Evolutionary conservation across 2,797 vertebrate genomes (phyloP), one percentile per base, ranked within the genome.

Genomic region (Pelodytes ibericus): DNA sequence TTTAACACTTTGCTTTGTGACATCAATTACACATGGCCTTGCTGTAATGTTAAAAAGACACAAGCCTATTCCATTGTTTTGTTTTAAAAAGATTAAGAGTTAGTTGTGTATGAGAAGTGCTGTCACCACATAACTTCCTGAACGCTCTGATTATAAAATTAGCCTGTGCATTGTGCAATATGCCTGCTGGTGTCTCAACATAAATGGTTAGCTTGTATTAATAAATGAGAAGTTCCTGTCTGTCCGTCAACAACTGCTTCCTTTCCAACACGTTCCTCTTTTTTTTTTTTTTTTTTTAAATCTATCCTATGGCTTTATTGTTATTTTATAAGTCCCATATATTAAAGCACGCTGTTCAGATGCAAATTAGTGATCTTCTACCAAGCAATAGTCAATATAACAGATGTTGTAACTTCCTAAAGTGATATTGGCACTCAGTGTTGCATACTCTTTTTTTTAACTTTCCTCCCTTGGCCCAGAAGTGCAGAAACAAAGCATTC

Each of bases 141-240:
- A 13, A 41, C 26, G 60, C 25, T 58, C 33, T 7, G 20, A 69
- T 16, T 67, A 24, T 67, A 78, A 67, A 72, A 51, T 60, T 60
- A 72, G 69, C 20, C n/a, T 6, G n/a, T n/a, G 3, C 13, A 39
- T 15, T 25, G 31, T 78, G 71, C 22, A 25, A 51, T 44, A 72
- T 65, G 69, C 41, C 8, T 16, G 11, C 16, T 49, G 41, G 20
- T 67, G n/a, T 61, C 60, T 67, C 20, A 56, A n/a, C 18, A 51
- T 71, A 66, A 71, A 77, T 72, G 39, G 51, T n/a, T 51, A 22
- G n/a, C 31, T 72, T 72, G 75, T 72, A 27, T 51, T 39, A 26
- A 36, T 30, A 72, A 77, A 78, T 3, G 76, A 73, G 76, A 79
- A 73, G 76, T 79, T 29, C 26, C 9, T 18, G 44, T 56, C 36